These are phyloP conservation scores for Sorex fumeus DNA, from an alignment of 2,113 vertebrate genomes.

Conservation along the genomic window DNA sequence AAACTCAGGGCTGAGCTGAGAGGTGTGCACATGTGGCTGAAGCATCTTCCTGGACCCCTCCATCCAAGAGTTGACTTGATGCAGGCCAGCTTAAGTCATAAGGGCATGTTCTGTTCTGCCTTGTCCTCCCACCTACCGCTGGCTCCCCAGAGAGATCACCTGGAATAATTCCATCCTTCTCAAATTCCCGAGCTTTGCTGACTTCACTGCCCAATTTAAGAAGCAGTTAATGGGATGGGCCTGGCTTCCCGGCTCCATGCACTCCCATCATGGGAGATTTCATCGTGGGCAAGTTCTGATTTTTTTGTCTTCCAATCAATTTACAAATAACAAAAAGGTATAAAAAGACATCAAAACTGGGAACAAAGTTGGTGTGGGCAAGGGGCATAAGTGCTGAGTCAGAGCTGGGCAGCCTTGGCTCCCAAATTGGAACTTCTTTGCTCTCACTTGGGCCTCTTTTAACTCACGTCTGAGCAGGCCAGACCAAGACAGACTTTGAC, in stretches of 20 bases:
- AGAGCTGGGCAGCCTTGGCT: background rate
- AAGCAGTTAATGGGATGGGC: background rate
- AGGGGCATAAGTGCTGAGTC: background rate
- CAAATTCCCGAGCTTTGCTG: background rate
- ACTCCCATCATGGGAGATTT: background rate
- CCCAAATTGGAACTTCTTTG: conserved; percentile 50
- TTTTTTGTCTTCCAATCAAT: conserved; percentile 53
- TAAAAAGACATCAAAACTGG: conserved; percentile 18
- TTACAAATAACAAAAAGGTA: background rate
- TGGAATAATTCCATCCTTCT: background rate
- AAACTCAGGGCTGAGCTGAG: background rate
- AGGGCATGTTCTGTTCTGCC: background rate
- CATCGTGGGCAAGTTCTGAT: background rate
- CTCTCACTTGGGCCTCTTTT: background rate
- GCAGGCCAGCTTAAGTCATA: background rate
- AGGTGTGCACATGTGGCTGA: background rate
- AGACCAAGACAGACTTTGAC: conserved; percentile 36
- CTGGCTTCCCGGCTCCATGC: background rate
- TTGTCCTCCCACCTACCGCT: no score
- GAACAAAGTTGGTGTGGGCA: conserved; percentile 36
- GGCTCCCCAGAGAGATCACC: rapidly evolving
- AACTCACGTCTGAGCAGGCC: conserved; percentile 64
- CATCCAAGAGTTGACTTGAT: rapidly evolving
- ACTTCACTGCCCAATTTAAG: background rate
- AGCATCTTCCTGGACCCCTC: background rate